These are phyloP conservation scores for Dryocosmus kuriphilus DNA, from an alignment of 2,888 invertebrate genomes.

Conservation along the genomic window DNA sequence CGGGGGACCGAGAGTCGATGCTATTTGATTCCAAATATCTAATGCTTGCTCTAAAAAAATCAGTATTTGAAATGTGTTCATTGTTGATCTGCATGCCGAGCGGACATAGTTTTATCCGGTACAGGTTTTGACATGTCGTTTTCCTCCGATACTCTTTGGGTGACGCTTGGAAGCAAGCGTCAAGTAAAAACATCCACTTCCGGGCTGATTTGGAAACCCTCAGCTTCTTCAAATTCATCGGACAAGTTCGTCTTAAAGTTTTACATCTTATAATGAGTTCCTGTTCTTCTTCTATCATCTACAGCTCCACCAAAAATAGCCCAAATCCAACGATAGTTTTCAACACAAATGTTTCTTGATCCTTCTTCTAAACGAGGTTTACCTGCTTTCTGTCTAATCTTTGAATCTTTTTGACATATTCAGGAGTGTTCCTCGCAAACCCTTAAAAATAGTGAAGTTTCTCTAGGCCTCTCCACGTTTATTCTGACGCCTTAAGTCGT, in stretches of 20 bases:
- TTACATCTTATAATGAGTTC: constrained; percentile 46
- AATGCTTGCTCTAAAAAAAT: constrained; percentile 41
- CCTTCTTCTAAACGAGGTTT: neutral
- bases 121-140: constrained; percentile 61
- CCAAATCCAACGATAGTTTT: neutral
- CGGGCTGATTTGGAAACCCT: too few relatives aligned
- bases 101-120: constrained; percentile 6
- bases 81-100: constrained; percentile 50
- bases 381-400: neutral
- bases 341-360: neutral
- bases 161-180: constrained; percentile 59
- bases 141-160: constrained; percentile 58
- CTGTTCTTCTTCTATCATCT: constrained; percentile 50
- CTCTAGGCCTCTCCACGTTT: neutral
- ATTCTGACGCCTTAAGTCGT: neutral
- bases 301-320: constrained; percentile 12
- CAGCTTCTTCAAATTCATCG: too few relatives aligned
- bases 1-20: constrained; percentile 53
- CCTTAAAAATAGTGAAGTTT: neutral
- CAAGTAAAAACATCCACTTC: constrained; percentile 60
- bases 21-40: constrained; percentile 53
- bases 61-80: constrained; percentile 62
- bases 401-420: neutral
- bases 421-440: neutral
- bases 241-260: constrained; percentile 42